Evolutionary conservation across 2,888 invertebrate species (phyloP).

Genomic region (Dolichomitus sp.): DNA sequence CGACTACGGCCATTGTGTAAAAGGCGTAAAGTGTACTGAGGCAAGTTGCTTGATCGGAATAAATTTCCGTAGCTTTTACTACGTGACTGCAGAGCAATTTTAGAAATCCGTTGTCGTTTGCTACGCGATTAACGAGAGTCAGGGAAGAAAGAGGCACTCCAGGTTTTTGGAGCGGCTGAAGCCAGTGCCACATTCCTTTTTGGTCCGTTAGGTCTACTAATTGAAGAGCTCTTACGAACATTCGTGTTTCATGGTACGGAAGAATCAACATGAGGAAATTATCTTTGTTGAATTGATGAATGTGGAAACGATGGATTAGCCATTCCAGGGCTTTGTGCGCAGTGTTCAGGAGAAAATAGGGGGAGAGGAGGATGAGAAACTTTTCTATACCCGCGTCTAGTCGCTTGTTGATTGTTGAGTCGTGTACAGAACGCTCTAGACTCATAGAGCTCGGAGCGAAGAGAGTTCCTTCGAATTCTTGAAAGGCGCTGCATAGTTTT

Average conservation of each 20-base stretch:
- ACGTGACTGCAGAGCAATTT: constrained; percentile 89
- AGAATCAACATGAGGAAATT: constrained; percentile 93
- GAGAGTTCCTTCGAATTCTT: constrained; percentile 91
- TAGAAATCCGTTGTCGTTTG: constrained; percentile 89
- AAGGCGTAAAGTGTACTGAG: constrained; percentile 93
- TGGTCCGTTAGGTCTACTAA: constrained; percentile 89
- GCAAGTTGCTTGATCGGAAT: constrained; percentile 88
- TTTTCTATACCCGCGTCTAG: constrained; percentile 92
- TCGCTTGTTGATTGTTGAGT: constrained; percentile 91
- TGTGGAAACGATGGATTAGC: constrained; percentile 95
- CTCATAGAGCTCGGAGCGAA: constrained; percentile 93
- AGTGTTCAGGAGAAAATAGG: constrained; percentile 94
- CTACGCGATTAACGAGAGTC: constrained; percentile 91
- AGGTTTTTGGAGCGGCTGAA: constrained; percentile 91
- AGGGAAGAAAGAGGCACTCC: constrained; percentile 92
- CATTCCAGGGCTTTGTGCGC: constrained; percentile 98
- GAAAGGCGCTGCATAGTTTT: constrained; percentile 91
- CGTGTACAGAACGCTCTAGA: constrained; percentile 94
- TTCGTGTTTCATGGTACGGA: constrained; percentile 97
- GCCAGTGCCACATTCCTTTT: constrained; percentile 92
- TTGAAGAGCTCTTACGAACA: constrained; percentile 94
- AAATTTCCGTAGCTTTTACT: constrained; percentile 88
- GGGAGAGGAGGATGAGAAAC: constrained; percentile 94
- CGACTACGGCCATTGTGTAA: constrained; percentile 92
- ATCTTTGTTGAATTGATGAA: constrained; percentile 95